Evolutionary conservation across 2,113 vertebrate species (phyloP).

Genomic region (Ramphastos sulfuratus): DNA sequence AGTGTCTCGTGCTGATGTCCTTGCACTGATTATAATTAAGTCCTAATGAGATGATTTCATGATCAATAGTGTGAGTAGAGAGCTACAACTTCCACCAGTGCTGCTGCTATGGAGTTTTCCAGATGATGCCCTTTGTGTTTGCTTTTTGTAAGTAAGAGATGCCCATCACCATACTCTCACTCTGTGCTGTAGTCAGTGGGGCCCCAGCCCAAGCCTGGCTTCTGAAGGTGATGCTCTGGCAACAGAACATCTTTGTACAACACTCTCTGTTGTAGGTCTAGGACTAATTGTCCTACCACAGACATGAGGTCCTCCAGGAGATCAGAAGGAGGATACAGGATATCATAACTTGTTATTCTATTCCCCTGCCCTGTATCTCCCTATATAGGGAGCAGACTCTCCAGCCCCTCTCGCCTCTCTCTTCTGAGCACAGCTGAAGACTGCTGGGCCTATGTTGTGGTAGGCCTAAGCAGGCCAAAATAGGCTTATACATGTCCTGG

Average conservation of each 20-base stretch:
- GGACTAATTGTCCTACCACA: no score
- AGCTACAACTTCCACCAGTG: background rate
- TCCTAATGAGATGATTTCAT: background rate
- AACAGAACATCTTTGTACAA: background rate
- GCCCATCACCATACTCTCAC: background rate
- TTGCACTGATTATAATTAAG: slow-evolving; percentile 17
- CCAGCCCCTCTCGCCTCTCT: no score
- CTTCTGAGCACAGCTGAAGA: no score
- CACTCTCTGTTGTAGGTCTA: background rate
- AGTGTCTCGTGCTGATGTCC: background rate
- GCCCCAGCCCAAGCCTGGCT: background rate
- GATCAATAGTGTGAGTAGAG: background rate
- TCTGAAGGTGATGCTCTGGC: background rate
- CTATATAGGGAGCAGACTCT: no score
- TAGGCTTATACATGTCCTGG: no score
- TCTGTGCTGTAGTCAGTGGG: background rate
- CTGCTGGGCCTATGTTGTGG: no score
- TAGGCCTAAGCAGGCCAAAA: no score
- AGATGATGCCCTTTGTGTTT: background rate
- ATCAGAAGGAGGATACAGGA: no score
- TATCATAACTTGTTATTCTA: no score
- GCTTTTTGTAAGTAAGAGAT: background rate
- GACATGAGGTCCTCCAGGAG: no score
- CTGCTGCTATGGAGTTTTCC: background rate
- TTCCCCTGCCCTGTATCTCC: no score